phyloP scores from a whole-genome alignment of 2,888 invertebrate genomes.

The Spatulosminthurus flaviceps region DNA sequence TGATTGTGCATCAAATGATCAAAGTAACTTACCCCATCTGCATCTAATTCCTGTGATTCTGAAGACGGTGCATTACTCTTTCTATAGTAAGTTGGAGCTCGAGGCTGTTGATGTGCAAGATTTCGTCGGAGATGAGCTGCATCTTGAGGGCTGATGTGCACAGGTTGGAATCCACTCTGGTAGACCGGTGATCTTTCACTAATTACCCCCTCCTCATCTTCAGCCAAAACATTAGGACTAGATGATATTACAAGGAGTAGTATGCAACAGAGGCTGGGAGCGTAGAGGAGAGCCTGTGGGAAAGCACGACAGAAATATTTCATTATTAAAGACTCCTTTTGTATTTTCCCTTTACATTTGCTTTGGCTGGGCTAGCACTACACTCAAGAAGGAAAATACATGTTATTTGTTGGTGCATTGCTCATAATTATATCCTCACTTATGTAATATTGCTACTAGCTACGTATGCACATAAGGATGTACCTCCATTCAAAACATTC shows the following conservation, averaged over 20 bases:
- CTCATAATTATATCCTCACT: too few species aligned
- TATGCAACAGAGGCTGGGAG: neutral
- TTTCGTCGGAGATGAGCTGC: neutral
- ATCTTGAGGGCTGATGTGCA: neutral
- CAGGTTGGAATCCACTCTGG: neutral
- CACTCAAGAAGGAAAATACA: too few species aligned
- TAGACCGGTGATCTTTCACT: constrained; percentile 4
- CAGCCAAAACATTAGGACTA: neutral
- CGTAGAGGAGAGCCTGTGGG: constrained; percentile 14
- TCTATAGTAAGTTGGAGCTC: neutral
- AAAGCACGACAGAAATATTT: neutral
- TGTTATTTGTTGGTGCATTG: too few species aligned
- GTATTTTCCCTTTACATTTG: too few species aligned
- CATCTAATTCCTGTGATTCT: constrained; percentile 1
- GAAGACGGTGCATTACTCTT: neutral
- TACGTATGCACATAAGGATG: too few species aligned
- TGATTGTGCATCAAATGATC: too few species aligned
- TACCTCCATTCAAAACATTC: too few species aligned
- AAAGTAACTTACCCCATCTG: neutral
- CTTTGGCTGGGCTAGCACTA: too few species aligned
- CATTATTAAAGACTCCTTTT: too few species aligned
- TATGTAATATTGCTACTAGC: too few species aligned
- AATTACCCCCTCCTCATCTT: neutral
- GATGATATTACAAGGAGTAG: constrained; percentile 23
- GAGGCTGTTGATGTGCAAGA: neutral